phyloP scores from a whole-genome alignment of 2,113 vertebrate species.

The Embiotoca jacksoni region DNA sequence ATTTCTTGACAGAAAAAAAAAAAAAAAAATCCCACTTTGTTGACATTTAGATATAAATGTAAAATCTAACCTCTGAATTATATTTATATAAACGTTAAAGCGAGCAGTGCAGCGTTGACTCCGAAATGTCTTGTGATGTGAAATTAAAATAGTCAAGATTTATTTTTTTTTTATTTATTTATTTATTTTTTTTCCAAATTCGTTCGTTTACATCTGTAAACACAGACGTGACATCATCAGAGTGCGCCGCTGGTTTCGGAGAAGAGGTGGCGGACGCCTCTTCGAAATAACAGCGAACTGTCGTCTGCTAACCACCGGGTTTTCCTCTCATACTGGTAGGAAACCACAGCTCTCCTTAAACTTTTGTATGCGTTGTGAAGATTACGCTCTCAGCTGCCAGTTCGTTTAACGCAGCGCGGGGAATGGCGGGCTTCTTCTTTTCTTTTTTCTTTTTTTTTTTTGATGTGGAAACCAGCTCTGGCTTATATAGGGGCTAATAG shows the following conservation, averaged over 20 bases:
- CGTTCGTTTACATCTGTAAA: background rate
- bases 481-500: conserved; percentile 24
- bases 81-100: too few species aligned
- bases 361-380: background rate
- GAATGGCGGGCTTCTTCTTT: too few species aligned
- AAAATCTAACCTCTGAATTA: too few species aligned
- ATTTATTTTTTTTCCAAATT: too few species aligned
- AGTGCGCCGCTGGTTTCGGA: conserved; percentile 44
- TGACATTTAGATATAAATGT: background rate
- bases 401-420: accelerated
- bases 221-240: conserved; percentile 53
- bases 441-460: background rate
- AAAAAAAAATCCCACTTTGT: background rate
- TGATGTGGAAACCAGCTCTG: background rate
- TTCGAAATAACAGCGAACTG: conserved; percentile 50
- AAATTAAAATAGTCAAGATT: too few species aligned
- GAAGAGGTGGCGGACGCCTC: conserved; percentile 69
- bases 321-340: conserved; percentile 64
- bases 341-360: background rate
- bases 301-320: conserved; percentile 22
- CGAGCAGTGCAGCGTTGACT: too few species aligned
- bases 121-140: too few species aligned
- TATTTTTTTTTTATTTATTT: too few species aligned
- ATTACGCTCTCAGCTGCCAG: background rate
- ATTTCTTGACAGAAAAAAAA: too few species aligned